Conservation (phyloP, 2,888 invertebrate genomes). For the Tenthredo scrophulariae region DNA sequence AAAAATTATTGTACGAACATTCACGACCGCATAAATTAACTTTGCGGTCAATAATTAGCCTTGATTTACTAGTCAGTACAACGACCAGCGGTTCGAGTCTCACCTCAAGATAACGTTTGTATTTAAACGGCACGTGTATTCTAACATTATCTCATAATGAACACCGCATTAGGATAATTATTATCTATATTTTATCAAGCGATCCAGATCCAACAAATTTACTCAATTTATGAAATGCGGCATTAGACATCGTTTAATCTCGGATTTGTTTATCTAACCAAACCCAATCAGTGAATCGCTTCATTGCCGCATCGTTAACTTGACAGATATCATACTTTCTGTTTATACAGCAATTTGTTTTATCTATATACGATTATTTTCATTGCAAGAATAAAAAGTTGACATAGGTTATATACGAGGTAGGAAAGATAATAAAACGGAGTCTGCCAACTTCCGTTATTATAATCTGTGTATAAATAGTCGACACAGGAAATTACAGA, state of each 20-base stretch:
- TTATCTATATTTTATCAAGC: no score
- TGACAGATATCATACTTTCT: neutral
- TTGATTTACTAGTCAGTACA: conserved; percentile 2
- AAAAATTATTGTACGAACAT: neutral
- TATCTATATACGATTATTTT: neutral
- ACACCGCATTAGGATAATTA: no score
- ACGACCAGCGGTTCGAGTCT: neutral
- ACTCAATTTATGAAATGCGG: neutral
- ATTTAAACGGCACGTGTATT: neutral
- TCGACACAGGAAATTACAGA: neutral
- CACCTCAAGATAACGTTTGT: neutral
- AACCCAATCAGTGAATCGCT: neutral
- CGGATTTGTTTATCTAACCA: neutral
- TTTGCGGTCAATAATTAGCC: conserved; percentile 31
- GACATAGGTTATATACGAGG: no score
- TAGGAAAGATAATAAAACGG: neutral
- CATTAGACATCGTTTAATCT: neutral
- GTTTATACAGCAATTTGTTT: neutral
- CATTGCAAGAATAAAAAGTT: neutral
- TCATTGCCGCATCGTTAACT: neutral
- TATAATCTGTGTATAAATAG: neutral
- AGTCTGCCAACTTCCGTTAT: neutral
- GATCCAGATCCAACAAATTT: no score
- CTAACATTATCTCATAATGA: no score
- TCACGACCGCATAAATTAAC: neutral